phyloP scores from a whole-genome alignment of 2,113 vertebrate genomes.

The Gobiocypris rarus region DNA sequence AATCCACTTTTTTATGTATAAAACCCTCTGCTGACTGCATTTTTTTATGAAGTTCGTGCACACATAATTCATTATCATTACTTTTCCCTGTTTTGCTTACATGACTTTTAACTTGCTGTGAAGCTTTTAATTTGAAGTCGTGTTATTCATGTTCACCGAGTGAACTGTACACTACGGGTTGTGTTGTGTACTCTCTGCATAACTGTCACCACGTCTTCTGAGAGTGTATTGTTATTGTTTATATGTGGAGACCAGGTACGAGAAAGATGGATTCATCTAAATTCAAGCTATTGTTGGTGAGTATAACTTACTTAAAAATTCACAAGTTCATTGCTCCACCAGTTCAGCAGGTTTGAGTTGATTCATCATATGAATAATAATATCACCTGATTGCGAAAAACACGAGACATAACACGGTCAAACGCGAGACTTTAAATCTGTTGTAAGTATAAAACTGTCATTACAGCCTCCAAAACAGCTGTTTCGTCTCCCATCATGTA shows the following conservation, averaged over 20 bases:
- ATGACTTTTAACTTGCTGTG: background rate
- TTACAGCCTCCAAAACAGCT: background rate
- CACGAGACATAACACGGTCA: background rate
- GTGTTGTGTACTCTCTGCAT: background rate
- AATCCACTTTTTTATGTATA: background rate
- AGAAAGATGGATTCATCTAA: background rate
- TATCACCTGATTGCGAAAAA: background rate
- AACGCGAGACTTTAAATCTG: background rate
- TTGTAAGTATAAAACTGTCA: background rate
- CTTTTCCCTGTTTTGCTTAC: too few relatives aligned
- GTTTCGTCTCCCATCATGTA: background rate
- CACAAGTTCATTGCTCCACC: background rate
- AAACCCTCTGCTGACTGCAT: background rate
- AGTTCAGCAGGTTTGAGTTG: background rate
- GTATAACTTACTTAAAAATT: background rate
- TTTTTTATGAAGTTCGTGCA: too few relatives aligned
- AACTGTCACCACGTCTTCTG: background rate
- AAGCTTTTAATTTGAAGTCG: conserved; percentile 34
- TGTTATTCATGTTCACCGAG: too few relatives aligned
- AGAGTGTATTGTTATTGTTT: background rate
- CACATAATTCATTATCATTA: background rate
- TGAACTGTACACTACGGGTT: background rate
- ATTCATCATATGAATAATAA: background rate
- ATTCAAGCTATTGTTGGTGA: background rate
- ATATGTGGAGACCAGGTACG: background rate